These are phyloP conservation scores for Troides oblongomaculatus DNA, from an alignment of 2,888 invertebrate genomes.

Conservation along the genomic window DNA sequence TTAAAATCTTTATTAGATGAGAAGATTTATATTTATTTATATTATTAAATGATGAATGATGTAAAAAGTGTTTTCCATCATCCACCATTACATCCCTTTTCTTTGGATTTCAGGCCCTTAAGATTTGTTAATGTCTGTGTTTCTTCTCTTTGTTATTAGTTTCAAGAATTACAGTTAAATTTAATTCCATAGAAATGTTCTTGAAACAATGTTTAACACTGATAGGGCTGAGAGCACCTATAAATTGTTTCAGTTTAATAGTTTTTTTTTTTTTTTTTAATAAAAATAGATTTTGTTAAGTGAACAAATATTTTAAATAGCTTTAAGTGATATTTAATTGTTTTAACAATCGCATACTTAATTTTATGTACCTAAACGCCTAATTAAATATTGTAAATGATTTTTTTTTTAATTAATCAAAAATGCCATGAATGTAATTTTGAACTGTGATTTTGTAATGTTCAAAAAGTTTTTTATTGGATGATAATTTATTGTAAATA, in stretches of 20 bases:
- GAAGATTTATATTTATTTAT: background rate
- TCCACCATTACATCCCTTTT: no score
- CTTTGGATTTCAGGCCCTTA: no score
- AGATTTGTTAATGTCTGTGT: no score
- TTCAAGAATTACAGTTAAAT: no score
- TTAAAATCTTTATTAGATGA: background rate
- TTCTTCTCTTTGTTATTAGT: no score
- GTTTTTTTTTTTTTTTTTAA: background rate
- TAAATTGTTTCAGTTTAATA: background rate
- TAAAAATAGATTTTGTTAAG: constrained; percentile 11
- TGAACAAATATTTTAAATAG: constrained; percentile 25
- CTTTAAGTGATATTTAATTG: constrained; percentile 9
- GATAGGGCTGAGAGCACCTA: background rate
- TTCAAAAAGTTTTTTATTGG: constrained; percentile 56
- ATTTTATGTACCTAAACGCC: constrained; percentile 53
- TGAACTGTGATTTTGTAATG: constrained; percentile 76
- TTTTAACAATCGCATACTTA: constrained; percentile 57
- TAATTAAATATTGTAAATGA: constrained; percentile 41
- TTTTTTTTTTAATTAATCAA: constrained; percentile 49
- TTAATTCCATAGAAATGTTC: background rate
- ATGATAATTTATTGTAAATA: constrained; percentile 52
- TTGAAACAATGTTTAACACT: background rate
- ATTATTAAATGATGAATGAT: no score
- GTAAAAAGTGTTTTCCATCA: no score
- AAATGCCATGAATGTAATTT: constrained; percentile 75